Conservation (phyloP, 2,113 vertebrate species). For the Ellobius talpinus region DNA sequence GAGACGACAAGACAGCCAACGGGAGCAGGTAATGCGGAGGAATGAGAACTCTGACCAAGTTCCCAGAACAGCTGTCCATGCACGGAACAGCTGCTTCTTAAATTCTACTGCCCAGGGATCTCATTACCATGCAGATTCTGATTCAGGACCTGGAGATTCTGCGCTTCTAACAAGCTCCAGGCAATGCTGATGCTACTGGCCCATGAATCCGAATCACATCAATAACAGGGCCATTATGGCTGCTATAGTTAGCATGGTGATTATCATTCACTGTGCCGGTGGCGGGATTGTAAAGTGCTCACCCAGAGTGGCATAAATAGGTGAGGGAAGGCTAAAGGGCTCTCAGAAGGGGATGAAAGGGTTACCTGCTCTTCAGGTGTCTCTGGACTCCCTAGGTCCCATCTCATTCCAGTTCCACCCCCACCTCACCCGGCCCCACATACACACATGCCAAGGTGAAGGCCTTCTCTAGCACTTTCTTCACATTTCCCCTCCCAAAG, state of each 20-base stretch:
- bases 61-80: neutral
- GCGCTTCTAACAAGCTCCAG: conserved; percentile 7
- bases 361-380: neutral
- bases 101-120: neutral
- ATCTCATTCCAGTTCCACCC: neutral
- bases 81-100: conserved; percentile 11
- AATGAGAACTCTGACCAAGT: conserved; percentile 16
- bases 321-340: neutral
- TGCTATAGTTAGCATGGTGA: neutral
- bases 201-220: conserved; percentile 35
- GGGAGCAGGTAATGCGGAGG: conserved; percentile 30
- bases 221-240: neutral
- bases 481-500: conserved; percentile 35
- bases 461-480: neutral
- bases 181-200: neutral
- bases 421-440: too few relatives aligned
- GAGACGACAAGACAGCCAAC: conserved; percentile 5
- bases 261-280: neutral
- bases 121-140: conserved; percentile 48
- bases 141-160: conserved; percentile 7
- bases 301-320: neutral
- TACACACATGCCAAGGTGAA: neutral
- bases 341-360: neutral
- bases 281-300: neutral
- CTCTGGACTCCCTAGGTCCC: neutral